phyloP scores from a whole-genome alignment of 2,888 invertebrate species.

The Thymelicus lineola region DNA sequence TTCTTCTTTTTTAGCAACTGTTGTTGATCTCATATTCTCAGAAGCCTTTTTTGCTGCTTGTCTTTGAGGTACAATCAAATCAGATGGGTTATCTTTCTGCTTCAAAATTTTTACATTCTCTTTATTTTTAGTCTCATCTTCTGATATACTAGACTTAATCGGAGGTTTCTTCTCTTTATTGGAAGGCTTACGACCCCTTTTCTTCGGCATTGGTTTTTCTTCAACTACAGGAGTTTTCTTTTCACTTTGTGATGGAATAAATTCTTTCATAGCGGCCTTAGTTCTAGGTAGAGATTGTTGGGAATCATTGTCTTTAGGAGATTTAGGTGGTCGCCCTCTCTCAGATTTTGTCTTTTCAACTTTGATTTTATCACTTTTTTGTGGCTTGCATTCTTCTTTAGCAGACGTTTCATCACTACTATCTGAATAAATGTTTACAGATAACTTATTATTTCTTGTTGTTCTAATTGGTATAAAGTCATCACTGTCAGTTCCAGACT shows the following conservation, averaged over 20 bases:
- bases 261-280: slow-evolving; percentile 94
- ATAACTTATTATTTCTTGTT: slow-evolving; percentile 83
- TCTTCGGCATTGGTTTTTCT: slow-evolving; percentile 71
- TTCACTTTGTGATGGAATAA: slow-evolving; percentile 83
- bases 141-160: slow-evolving; percentile 61
- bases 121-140: slow-evolving; percentile 80
- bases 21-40: slow-evolving; percentile 92
- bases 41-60: slow-evolving; percentile 96
- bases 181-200: slow-evolving; percentile 77
- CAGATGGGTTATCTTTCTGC: slow-evolving; percentile 88
- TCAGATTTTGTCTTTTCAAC: slow-evolving; percentile 78
- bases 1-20: slow-evolving; percentile 77
- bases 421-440: slow-evolving; percentile 93
- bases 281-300: slow-evolving; percentile 89
- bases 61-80: slow-evolving; percentile 94
- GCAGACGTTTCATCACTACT: slow-evolving; percentile 82
- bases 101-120: slow-evolving; percentile 77
- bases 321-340: slow-evolving; percentile 85
- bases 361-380: slow-evolving; percentile 79
- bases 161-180: slow-evolving; percentile 72
- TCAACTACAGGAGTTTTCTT: slow-evolving; percentile 59
- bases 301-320: slow-evolving; percentile 88
- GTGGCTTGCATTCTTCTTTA: slow-evolving; percentile 75
- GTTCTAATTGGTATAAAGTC: slow-evolving; percentile 88
- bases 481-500: slow-evolving; percentile 91